These are phyloP conservation scores for Cairina moschata DNA, from an alignment of 2,113 vertebrate genomes.

Conservation along the genomic window DNA sequence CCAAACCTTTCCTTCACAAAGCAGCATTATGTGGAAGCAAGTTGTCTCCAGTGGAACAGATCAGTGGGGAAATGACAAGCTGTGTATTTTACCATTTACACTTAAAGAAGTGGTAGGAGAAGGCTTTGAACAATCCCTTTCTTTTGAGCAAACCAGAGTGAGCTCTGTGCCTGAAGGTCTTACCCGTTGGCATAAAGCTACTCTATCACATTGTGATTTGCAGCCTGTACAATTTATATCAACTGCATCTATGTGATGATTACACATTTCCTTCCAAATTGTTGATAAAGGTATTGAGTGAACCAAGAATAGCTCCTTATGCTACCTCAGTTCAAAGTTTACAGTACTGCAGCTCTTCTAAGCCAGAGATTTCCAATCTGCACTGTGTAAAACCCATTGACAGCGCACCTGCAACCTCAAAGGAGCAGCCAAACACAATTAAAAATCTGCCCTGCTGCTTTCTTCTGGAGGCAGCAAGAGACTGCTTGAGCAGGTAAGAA, in stretches of 20 bases:
- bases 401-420: neutral
- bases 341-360: conserved; percentile 31
- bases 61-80: neutral
- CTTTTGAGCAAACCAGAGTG: neutral
- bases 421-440: conserved; percentile 24
- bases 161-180: neutral
- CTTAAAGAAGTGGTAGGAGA: neutral
- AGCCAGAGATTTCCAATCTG: conserved; percentile 8
- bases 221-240: neutral
- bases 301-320: conserved; percentile 24
- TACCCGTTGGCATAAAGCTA: neutral
- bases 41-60: neutral
- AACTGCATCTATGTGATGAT: neutral
- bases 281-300: conserved; percentile 23
- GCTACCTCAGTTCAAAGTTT: conserved; percentile 25
- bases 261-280: conserved; percentile 5
- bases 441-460: conserved; percentile 12
- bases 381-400: conserved; percentile 1
- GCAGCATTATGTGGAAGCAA: neutral
- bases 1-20: neutral
- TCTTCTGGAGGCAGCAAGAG: neutral
- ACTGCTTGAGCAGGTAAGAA: neutral
- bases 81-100: neutral
- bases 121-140: neutral
- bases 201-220: neutral